Evolutionary conservation across 2,888 invertebrate species (phyloP).

Genomic region (Taenaris catops): DNA sequence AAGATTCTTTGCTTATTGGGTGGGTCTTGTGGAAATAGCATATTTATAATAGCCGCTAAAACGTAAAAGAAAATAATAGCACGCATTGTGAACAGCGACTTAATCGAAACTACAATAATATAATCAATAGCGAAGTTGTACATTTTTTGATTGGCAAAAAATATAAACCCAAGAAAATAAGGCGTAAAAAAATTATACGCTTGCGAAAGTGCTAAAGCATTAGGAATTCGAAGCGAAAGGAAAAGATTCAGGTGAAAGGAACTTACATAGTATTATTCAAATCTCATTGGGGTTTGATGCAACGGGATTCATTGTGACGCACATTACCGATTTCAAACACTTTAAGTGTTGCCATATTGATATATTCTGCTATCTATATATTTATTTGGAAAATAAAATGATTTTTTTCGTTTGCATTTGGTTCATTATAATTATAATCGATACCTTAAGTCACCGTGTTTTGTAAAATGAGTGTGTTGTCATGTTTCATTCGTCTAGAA

Average conservation of each 20-base stretch:
- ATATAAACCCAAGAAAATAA: conserved; percentile 7
- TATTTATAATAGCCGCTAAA: background rate
- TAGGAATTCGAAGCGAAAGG: conserved; percentile 26
- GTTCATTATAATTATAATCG: too few species aligned
- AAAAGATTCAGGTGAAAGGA: conserved; percentile 21
- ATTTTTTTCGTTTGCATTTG: too few species aligned
- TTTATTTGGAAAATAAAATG: too few species aligned
- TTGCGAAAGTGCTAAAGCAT: conserved; percentile 25
- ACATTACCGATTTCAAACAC: conserved; percentile 3
- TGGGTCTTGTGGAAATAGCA: conserved; percentile 15
- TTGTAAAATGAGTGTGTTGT: too few species aligned
- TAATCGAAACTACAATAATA: conserved; percentile 1
- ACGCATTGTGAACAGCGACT: background rate
- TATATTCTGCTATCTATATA: too few species aligned
- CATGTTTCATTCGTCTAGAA: too few species aligned
- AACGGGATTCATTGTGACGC: background rate
- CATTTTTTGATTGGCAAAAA: conserved; percentile 18
- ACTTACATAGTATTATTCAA: conserved; percentile 24
- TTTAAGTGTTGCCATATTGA: too few species aligned
- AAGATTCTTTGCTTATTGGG: conserved; percentile 24
- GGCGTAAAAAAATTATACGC: conserved; percentile 16
- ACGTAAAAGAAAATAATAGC: background rate
- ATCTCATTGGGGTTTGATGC: conserved; percentile 11
- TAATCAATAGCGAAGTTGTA: conserved; percentile 6
- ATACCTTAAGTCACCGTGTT: too few species aligned